Base-by-base conservation (phyloP, 2,888 invertebrate genomes). In the Eutolmus rufibarbis region DNA sequence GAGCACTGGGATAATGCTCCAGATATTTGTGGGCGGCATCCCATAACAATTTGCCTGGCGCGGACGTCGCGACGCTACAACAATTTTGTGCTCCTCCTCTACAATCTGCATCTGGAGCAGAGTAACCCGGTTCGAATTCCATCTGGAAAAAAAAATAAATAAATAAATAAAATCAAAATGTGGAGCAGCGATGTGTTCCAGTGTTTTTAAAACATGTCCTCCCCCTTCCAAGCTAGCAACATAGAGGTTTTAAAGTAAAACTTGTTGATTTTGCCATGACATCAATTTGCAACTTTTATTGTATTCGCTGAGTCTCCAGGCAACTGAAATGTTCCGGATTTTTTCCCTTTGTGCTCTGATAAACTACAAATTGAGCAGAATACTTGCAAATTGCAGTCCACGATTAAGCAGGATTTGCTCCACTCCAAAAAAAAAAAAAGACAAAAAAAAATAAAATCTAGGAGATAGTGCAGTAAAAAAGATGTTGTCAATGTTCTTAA, bases 181-280 rank as follows among this genome's bases (percentile, higher is more conserved):
- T 78, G 19, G 19, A 40, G 46, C 78, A 78, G 2, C n/a, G 23
- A 78, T 78, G 43, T 78, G 23, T 19, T 78, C 40, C 43, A 78
- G 46, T 43, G 23, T 78, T 78, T 34, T 34, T 43, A 46, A n/a
- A n/a, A 7, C 51, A 19, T 78, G 78, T 78, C 9, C 40, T 78
- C 37, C 46, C 19, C 51, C 51, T 3, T 3, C 43, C 0, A 9
- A 16, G 5, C 19, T n/a, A 19, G 7, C 19, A 16, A 19, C 51
- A 23, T 28, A 66, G 66, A 23, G 66, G 23, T 66, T 66, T 66
- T 66, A 23, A 66, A 66, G 79, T 28, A 51, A 79, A 51, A 51
- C 46, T 66, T 79, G 79, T 46, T 79, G 79, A 79, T 51, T 51
- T 34, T 79, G 79, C 51, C 79, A 46, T 79, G 79, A 79, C 79